A percentile compares a stretch with the other conserved stretches of the same genome.
Evolutionary conservation across 1,140 invertebrate species (phyloP).

Genomic region (Drosophila lacertosa): DNA sequence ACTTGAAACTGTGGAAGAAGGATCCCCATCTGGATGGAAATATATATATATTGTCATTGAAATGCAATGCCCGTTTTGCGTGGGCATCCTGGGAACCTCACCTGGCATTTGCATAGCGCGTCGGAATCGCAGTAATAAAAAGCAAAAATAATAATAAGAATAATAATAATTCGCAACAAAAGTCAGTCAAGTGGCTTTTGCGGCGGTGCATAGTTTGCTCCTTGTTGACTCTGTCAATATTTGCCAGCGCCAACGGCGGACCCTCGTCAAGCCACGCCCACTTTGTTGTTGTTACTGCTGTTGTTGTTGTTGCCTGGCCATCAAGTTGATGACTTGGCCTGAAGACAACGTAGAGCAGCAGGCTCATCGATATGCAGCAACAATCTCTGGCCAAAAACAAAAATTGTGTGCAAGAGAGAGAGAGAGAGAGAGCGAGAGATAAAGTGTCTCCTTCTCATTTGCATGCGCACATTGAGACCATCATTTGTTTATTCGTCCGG

Average conservation of each 20-base stretch:
- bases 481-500: slow-evolving; percentile 62
- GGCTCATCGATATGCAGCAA: slow-evolving; percentile 66
- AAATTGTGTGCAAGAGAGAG: slow-evolving; percentile 9
- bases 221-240: slow-evolving; percentile 70
- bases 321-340: slow-evolving; percentile 49
- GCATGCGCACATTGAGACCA: slow-evolving; percentile 58
- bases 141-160: slow-evolving; percentile 51
- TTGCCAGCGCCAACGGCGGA: slow-evolving; percentile 46
- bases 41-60: slow-evolving; percentile 79
- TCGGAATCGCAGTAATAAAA: slow-evolving; percentile 32
- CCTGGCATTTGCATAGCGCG: slow-evolving; percentile 40
- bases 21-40: too few species aligned
- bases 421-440: too few species aligned
- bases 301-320: slow-evolving; percentile 40
- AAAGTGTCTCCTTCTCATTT: slow-evolving; percentile 65
- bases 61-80: slow-evolving; percentile 56
- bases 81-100: slow-evolving; percentile 52
- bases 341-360: slow-evolving; percentile 4
- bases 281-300: slow-evolving; percentile 3
- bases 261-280: slow-evolving; percentile 11
- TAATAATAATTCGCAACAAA: slow-evolving; percentile 77
- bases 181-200: slow-evolving; percentile 72
- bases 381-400: slow-evolving; percentile 51
- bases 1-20: slow-evolving; percentile 28
- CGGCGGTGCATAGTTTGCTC: slow-evolving; percentile 26